phyloP scores from a whole-genome alignment of 92 coral and sea anemone species.

The Metridium senile region DNA sequence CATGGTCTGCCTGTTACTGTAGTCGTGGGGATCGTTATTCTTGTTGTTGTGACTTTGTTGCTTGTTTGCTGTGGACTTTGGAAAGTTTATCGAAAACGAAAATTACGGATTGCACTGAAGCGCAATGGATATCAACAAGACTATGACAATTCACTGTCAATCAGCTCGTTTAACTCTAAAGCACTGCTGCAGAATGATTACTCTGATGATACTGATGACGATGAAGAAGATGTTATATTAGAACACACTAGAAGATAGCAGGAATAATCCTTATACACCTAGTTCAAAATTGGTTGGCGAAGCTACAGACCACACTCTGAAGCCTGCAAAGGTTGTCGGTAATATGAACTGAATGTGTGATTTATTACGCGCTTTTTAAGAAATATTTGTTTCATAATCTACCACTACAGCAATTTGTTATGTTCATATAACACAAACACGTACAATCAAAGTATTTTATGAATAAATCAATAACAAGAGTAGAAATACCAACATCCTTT shows the following conservation, averaged over 20 bases:
- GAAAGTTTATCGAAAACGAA: conserved; percentile 67
- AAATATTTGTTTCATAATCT: too few relatives aligned
- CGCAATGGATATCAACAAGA: conserved; percentile 88
- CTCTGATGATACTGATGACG: conserved; percentile 97
- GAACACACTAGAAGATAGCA: conserved; percentile 50
- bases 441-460: too few relatives aligned
- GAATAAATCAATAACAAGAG: too few relatives aligned
- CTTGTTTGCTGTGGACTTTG: conserved; percentile 74
- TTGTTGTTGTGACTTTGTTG: conserved; percentile 60
- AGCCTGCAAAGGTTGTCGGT: too few relatives aligned
- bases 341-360: too few relatives aligned
- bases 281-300: too few relatives aligned
- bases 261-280: not conserved
- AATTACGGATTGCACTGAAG: conserved; percentile 58
- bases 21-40: conserved; percentile 56
- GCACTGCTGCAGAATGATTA: conserved; percentile 90
- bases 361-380: too few relatives aligned
- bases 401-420: too few relatives aligned
- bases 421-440: too few relatives aligned
- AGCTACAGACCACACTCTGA: too few relatives aligned
- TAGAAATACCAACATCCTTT: too few relatives aligned
- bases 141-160: conserved; percentile 78
- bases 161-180: conserved; percentile 93
- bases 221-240: conserved; percentile 84
- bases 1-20: conserved; percentile 79